These are phyloP conservation scores for Urocolius indicus DNA, from an alignment of 2,113 vertebrate genomes.

Conservation along the genomic window DNA sequence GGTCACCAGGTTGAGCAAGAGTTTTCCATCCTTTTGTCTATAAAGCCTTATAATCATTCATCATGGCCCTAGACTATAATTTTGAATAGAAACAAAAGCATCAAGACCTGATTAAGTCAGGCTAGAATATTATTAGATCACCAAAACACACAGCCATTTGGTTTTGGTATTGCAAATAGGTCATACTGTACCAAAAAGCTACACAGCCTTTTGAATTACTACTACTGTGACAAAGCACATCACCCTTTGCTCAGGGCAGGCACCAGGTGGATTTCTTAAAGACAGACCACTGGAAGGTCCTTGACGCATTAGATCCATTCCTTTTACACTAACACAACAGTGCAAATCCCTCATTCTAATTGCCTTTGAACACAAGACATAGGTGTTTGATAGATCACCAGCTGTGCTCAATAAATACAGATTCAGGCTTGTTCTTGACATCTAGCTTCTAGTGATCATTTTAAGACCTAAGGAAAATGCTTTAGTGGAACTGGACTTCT, in stretches of 20 bases:
- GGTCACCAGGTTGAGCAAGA: fast-evolving
- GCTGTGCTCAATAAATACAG: constrained; percentile 33
- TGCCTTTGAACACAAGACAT: background rate
- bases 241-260: background rate
- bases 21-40: background rate
- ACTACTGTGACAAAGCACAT: background rate
- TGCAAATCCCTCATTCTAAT: constrained; percentile 14
- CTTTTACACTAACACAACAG: background rate
- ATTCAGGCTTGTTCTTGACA: constrained; percentile 7
- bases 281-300: background rate
- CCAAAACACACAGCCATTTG: background rate
- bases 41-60: background rate
- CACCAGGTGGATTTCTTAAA: background rate
- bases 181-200: background rate
- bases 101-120: background rate
- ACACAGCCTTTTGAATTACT: background rate
- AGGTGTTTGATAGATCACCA: constrained; percentile 17
- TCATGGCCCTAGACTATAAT: background rate
- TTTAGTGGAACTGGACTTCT: constrained; percentile 1
- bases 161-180: background rate
- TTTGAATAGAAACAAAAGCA: background rate
- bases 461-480: constrained; percentile 21
- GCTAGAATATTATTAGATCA: background rate
- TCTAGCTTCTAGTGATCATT: constrained; percentile 23
- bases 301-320: constrained; percentile 23